Evolutionary conservation across 2,888 invertebrate genomes (phyloP).

Genomic region (Mantis religiosa): DNA sequence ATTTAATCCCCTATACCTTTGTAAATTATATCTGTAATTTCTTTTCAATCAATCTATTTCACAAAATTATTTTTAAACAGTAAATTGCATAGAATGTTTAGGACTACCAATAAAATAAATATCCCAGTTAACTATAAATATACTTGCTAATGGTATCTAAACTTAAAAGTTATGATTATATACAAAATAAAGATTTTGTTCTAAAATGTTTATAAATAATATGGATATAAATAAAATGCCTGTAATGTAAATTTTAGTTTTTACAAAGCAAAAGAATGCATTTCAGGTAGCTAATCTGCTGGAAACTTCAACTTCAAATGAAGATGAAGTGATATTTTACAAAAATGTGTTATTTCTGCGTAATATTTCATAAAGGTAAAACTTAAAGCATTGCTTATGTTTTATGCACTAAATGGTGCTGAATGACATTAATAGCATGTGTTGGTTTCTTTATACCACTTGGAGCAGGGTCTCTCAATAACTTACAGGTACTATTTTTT

Average conservation of each 20-base stretch:
- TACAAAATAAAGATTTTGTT: constrained; percentile 14
- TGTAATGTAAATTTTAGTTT: constrained; percentile 10
- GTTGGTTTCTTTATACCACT: not conserved
- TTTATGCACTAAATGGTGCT: not conserved
- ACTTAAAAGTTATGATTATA: constrained; percentile 10
- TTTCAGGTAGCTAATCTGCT: not conserved
- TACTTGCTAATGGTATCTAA: constrained; percentile 17
- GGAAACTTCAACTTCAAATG: not conserved
- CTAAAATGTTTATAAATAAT: constrained; percentile 26
- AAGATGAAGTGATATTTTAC: not conserved
- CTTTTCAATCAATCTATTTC: not conserved
- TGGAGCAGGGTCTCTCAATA: not conserved
- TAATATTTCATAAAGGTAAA: not conserved
- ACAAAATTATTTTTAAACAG: not conserved
- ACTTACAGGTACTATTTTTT: not conserved
- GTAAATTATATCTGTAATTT: not conserved
- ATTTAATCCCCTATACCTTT: not conserved
- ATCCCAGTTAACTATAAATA: constrained; percentile 6
- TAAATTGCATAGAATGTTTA: not conserved
- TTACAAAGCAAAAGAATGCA: not conserved
- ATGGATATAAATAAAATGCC: constrained; percentile 20
- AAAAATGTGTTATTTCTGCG: not conserved
- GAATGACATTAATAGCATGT: not conserved
- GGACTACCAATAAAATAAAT: not conserved
- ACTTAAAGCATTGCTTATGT: not conserved